A percentile compares a stretch with the other conserved stretches of the same genome.
phyloP scores from a whole-genome alignment of 2,113 vertebrate species.

The Athene noctua region DNA sequence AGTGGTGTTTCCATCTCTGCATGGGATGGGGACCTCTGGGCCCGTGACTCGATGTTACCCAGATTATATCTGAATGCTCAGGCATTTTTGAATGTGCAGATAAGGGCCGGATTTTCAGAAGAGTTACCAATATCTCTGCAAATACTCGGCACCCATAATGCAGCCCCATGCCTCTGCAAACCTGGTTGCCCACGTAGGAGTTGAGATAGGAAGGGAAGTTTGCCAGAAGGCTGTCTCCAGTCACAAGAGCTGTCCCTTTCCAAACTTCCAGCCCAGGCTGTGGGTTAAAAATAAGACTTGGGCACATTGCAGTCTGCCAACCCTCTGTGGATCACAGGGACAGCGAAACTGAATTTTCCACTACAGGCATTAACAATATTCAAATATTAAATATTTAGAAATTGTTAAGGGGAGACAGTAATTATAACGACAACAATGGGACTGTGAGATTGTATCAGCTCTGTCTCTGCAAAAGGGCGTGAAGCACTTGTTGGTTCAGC shows the following conservation, averaged over 20 bases:
- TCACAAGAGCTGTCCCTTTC: neutral
- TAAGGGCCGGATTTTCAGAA: neutral
- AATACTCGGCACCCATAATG: neutral
- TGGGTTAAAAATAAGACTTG: neutral
- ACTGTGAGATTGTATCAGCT: neutral
- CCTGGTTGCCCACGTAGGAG: accelerated
- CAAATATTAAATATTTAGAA: neutral
- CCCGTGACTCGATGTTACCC: accelerated
- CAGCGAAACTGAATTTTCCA: neutral
- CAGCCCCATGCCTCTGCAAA: neutral
- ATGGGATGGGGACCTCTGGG: neutral
- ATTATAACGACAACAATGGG: accelerated
- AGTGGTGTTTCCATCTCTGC: accelerated
- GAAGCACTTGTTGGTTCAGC: neutral
- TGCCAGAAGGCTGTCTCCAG: neutral
- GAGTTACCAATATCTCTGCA: neutral
- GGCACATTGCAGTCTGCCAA: neutral
- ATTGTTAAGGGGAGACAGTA: neutral
- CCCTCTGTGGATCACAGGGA: neutral
- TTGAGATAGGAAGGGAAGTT: neutral
- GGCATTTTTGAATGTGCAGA: neutral
- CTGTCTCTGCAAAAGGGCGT: neutral
- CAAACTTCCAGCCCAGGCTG: neutral
- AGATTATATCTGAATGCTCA: neutral
- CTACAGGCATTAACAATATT: neutral